Base-by-base conservation (phyloP, 1,140 invertebrate species). In the Brachionus angularis region DNA sequence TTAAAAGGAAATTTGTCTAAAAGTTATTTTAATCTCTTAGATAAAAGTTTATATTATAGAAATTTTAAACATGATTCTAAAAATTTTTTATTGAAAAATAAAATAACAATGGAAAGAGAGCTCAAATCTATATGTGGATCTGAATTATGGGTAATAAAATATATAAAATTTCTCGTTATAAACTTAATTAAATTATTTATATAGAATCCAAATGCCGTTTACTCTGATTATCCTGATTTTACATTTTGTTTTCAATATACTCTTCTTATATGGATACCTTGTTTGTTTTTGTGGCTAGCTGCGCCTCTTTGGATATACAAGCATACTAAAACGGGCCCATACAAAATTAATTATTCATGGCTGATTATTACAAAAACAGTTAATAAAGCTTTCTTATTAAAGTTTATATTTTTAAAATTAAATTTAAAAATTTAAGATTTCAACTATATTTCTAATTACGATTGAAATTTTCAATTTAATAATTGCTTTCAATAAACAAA, bases 191-290 rank as follows among this genome's bases (percentile, higher is more conserved):
- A 18, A 8, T 23, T 47, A 34, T 10, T 14, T 18, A 31, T 67
- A 27, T 34, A 67, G 42, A 36, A 67, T 34, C 42, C 39, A 46
- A 18, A 27, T 25, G 29, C 27, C 27, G 62, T 67, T 16, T 67
- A 47, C 29, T 39, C 33, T 23, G 25, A 46, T 47, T 33, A 67
- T 49, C 62, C 62, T 3, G 62, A 67, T 36, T 50, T 67, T 18
- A 67, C 62, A 46, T 47, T 67, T 31, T 67, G 62, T 36, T 67
- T 67, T 14, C 62, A 67, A 50, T 47, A 46, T 12, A 67, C 62
- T 67, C 42, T 67, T 18, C 18, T 67, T 12, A 29, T 46, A 31
- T 67, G 62, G 62, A 25, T 34, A 12, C 62, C 62, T 18, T 67
- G 62, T 21, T 27, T 67, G 4, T 47, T 67, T 67, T 36, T 67